phyloP scores from a whole-genome alignment of 2,113 vertebrate genomes.

The Penelope pileata region DNA sequence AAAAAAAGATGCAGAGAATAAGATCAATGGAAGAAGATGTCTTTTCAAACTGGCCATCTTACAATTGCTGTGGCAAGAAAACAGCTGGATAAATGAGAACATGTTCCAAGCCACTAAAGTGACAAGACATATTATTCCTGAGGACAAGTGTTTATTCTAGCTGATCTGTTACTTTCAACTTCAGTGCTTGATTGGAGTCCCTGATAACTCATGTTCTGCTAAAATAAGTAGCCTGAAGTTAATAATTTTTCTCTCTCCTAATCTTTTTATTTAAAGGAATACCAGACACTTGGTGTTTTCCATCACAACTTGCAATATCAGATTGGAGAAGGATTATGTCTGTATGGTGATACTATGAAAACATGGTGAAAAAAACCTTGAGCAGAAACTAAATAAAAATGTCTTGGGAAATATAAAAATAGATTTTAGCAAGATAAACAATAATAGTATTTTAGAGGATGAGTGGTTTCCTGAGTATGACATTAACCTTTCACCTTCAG shows the following conservation, averaged over 20 bases:
- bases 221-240: conserved; percentile 63
- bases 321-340: conserved; percentile 65
- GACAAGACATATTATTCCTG: conserved; percentile 35
- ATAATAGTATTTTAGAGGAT: conserved; percentile 70
- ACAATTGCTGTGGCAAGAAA: conserved; percentile 38
- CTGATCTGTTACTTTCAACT: conserved; percentile 48
- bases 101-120: conserved; percentile 18
- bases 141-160: conserved; percentile 38
- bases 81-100: conserved; percentile 41
- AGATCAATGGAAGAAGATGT: conserved; percentile 29
- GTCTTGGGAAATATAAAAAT: conserved; percentile 69
- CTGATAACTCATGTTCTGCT: conserved; percentile 38
- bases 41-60: not conserved
- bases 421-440: conserved; percentile 71
- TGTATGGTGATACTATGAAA: conserved; percentile 59
- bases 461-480: conserved; percentile 65
- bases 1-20: not conserved
- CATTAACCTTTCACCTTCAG: conserved; percentile 71
- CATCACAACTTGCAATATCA: conserved; percentile 64
- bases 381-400: conserved; percentile 67
- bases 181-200: conserved; percentile 39
- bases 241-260: conserved; percentile 54
- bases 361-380: conserved; percentile 18
- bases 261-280: conserved; percentile 45
- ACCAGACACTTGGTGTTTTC: conserved; percentile 54